Base-by-base conservation (phyloP, 1,140 invertebrate genomes). In the Theocolax elegans region DNA sequence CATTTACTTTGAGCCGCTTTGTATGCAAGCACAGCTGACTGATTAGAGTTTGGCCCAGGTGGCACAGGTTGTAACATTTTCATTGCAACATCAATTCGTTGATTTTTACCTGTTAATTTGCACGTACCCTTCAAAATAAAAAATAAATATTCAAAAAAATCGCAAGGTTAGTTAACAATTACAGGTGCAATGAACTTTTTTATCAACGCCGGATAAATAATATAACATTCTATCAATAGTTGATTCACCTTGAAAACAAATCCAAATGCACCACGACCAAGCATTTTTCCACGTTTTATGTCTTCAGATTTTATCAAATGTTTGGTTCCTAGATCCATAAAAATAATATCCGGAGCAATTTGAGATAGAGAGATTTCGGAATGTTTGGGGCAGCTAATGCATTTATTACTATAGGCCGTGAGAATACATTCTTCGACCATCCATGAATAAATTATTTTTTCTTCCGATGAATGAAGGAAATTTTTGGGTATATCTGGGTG, bases 191-290 rank as follows among this genome's bases (percentile, higher is more conserved):
- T n/a, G n/a, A n/a, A n/a, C n/a, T n/a, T n/a, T n/a, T n/a, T n/a
- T n/a, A n/a, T n/a, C n/a, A n/a, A n/a, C n/a, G n/a, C n/a, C n/a
- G n/a, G n/a, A n/a, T n/a, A n/a, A n/a, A n/a, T n/a, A n/a, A n/a
- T n/a, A n/a, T 6, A 10, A 35, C 8, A 19, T 27, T 54, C 17
- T n/a, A 54, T 31, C 17, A 27, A 27, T 12, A 27, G 12, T 54
- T 29, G 1, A 15, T 12, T 38, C 3, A 66, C 66, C 56, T 92
- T 91, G 80, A 97, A 97, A 1, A 99, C 98, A 81, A 98, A 97
- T 1, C 98, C 97, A 88, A 99, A 99, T 0, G 97, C 97, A 0
- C 98, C 98, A 38, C 96, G 90, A 0, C 98, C 98, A n/a, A 97
- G 84, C 79, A 96, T 87, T 68, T 90, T 89, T 0, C 93, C 94